A percentile compares a stretch with the other conserved stretches of the same genome.
These are phyloP conservation scores for Drosophila tropicalis DNA, from an alignment of 1,140 invertebrate species.

Conservation along the genomic window DNA sequence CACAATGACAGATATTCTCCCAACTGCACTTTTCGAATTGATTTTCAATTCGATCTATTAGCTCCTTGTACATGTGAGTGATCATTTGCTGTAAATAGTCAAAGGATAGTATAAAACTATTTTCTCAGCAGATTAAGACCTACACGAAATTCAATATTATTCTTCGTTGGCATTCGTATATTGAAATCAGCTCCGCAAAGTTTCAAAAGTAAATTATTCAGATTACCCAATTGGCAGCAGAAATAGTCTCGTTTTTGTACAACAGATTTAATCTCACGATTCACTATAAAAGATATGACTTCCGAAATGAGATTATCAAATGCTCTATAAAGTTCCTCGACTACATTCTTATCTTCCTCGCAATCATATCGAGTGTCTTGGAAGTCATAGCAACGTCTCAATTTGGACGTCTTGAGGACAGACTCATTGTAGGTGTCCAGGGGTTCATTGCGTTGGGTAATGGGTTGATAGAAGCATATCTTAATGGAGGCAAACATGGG, in stretches of 20 bases:
- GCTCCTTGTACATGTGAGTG: conserved; percentile 64
- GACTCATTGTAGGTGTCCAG: conserved; percentile 56
- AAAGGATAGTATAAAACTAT: not conserved
- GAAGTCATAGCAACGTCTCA: conserved; percentile 36
- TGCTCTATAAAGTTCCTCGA: conserved; percentile 43
- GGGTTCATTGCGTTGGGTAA: conserved; percentile 36
- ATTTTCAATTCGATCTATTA: conserved; percentile 50
- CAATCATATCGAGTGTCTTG: conserved; percentile 3
- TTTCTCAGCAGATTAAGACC: conserved; percentile 2
- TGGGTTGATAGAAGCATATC: conserved; percentile 60
- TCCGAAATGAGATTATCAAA: conserved; percentile 60
- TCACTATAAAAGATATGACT: conserved; percentile 49
- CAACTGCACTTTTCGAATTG: conserved; percentile 33
- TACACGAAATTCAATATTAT: conserved; percentile 66
- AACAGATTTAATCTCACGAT: conserved; percentile 28
- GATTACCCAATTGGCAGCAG: conserved; percentile 59
- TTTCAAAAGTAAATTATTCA: conserved; percentile 53
- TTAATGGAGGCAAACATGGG: conserved; percentile 61
- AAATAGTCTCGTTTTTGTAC: conserved; percentile 40
- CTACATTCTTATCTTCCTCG: conserved; percentile 13
- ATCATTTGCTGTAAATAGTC: conserved; percentile 53
- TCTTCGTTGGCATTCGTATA: conserved; percentile 57
- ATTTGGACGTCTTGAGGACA: conserved; percentile 18
- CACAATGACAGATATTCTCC: conserved; percentile 15
- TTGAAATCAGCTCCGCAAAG: conserved; percentile 67